phyloP scores from a whole-genome alignment of 2,797 vertebrate genomes.

The Rallus crepitans region DNA sequence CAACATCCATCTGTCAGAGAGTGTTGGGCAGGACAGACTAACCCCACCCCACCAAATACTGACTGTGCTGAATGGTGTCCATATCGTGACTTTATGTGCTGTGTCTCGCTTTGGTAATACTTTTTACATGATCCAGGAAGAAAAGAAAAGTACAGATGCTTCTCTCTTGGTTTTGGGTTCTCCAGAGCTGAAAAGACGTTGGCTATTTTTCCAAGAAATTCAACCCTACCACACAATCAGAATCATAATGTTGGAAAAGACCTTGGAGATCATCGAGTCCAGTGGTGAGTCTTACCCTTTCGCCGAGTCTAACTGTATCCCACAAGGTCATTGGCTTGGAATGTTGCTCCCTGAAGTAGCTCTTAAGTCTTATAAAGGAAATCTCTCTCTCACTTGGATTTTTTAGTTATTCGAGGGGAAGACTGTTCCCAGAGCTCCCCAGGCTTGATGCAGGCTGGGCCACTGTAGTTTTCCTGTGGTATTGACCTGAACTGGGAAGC shows the following conservation, averaged over 20 bases:
- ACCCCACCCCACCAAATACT: not conserved
- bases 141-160: not conserved
- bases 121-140: not conserved
- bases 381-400: not conserved
- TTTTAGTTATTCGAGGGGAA: not conserved
- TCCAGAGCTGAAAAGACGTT: not conserved
- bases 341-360: not conserved
- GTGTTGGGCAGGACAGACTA: not conserved
- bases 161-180: not conserved
- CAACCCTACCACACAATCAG: not conserved
- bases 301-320: accelerated
- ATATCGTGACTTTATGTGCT: not conserved
- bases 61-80: not conserved
- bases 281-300: not conserved
- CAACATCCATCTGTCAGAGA: not conserved
- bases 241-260: no score
- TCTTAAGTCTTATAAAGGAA: not conserved
- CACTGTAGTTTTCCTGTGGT: accelerated
- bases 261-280: no score
- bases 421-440: not conserved
- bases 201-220: not conserved
- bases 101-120: not conserved
- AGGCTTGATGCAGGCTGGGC: not conserved
- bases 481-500: not conserved
- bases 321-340: not conserved